These are phyloP conservation scores for Acipenser ruthenus DNA, from an alignment of 2,797 vertebrate genomes.

Conservation along the genomic window DNA sequence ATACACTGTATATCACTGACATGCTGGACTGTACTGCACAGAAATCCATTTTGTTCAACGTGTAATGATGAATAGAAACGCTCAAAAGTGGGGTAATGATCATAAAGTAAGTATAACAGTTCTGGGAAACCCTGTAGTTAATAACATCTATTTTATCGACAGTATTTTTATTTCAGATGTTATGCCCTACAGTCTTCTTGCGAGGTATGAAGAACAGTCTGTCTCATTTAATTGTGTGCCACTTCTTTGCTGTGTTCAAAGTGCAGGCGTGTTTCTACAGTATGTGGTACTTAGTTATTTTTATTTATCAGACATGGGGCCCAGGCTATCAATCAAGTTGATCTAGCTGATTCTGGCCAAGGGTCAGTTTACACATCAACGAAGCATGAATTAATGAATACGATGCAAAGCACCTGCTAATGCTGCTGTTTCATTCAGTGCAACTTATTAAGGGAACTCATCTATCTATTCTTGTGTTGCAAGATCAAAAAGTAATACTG, in stretches of 20 bases:
- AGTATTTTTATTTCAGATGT: too few species aligned
- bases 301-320: slow-evolving; percentile 15
- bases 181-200: neutral
- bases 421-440: slow-evolving; percentile 9
- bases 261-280: slow-evolving; percentile 7
- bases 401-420: slow-evolving; percentile 13
- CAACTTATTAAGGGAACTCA: neutral
- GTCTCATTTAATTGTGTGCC: slow-evolving; percentile 11
- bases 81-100: too few species aligned
- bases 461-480: neutral
- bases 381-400: slow-evolving; percentile 18
- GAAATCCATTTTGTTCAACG: too few species aligned
- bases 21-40: too few species aligned
- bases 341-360: slow-evolving; percentile 13
- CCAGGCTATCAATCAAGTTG: slow-evolving; percentile 17
- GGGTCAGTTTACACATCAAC: slow-evolving; percentile 6
- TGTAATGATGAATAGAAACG: too few species aligned
- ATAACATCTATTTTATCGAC: too few species aligned
- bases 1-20: too few species aligned
- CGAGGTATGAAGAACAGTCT: slow-evolving; percentile 6
- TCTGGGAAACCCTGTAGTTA: too few species aligned
- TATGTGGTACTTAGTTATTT: neutral
- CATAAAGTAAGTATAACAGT: too few species aligned
- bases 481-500: slow-evolving; percentile 9
- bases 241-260: slow-evolving; percentile 7